Evolutionary conservation across 2,888 invertebrate genomes (phyloP).

Genomic region (Microdon myrmicae): DNA sequence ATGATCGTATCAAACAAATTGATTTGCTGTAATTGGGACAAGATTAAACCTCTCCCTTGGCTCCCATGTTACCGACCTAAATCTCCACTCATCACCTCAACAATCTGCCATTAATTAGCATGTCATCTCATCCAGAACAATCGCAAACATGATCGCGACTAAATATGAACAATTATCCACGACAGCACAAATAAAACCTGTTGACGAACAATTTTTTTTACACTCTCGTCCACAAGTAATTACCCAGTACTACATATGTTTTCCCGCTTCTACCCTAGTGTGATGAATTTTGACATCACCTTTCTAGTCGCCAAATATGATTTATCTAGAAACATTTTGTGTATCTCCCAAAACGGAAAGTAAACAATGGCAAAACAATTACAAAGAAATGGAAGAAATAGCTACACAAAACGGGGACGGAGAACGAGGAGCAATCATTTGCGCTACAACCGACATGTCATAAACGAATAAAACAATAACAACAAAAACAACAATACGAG

Average conservation of each 20-base stretch:
- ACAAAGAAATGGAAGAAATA: no score
- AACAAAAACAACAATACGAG: no score
- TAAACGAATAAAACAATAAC: no score
- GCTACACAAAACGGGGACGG: not conserved
- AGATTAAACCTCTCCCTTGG: no score
- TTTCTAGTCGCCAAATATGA: conserved; percentile 18
- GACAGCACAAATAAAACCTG: conserved; percentile 12
- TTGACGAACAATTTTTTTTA: conserved; percentile 7
- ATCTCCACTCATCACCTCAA: no score
- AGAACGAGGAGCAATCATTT: conserved; percentile 18
- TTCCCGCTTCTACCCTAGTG: not conserved
- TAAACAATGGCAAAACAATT: no score
- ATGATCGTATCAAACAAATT: no score
- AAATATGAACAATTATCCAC: not conserved
- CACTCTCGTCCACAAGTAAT: conserved; percentile 9
- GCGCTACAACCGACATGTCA: conserved; percentile 16
- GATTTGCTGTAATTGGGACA: no score
- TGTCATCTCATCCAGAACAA: conserved; percentile 12
- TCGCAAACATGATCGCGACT: conserved; percentile 5
- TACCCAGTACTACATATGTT: not conserved
- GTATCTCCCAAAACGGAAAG: conserved; percentile 21
- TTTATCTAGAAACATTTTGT: conserved; percentile 23
- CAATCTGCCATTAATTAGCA: no score
- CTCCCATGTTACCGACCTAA: no score
- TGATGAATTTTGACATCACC: no score